Percentiles rank a stretch among this genome's conserved stretches.
Conservation (phyloP, 1,140 invertebrate species). For the Planococcus citri region DNA sequence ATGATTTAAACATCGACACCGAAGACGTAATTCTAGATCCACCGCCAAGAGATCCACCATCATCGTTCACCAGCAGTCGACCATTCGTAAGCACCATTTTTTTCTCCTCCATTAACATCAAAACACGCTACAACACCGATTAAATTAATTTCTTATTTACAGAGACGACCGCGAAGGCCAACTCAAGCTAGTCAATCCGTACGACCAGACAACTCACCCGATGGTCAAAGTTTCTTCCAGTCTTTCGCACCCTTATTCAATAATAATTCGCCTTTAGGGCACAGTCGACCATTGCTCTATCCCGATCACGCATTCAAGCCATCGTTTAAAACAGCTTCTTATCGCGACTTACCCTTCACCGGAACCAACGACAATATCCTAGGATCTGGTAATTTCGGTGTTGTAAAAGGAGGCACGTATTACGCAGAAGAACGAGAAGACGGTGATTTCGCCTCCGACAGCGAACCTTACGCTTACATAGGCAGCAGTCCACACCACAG, state of each 20-base stretch:
- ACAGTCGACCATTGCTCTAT: constrained; percentile 21
- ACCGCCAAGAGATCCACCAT: too few relatives aligned
- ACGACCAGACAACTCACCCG: constrained; percentile 22
- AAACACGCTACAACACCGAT: not conserved
- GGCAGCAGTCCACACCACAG: constrained; percentile 42
- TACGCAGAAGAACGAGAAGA: constrained; percentile 46
- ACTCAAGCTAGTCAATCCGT: not conserved
- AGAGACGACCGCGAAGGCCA: not conserved
- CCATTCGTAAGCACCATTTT: too few relatives aligned
- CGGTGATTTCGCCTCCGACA: constrained; percentile 39
- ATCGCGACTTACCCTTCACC: constrained; percentile 16
- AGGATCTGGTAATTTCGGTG: constrained; percentile 63
- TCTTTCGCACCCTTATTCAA: constrained; percentile 37
- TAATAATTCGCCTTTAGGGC: not conserved
- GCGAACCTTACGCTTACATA: constrained; percentile 29
- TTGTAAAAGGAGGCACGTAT: constrained; percentile 74
- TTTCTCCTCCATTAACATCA: not conserved
- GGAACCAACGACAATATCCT: constrained; percentile 21
- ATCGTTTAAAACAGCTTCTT: constrained; percentile 11
- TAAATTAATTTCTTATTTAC: not conserved
- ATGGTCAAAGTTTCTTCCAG: constrained; percentile 38
- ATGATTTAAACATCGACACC: too few relatives aligned
- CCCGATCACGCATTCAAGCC: not conserved
- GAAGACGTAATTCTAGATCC: too few relatives aligned
- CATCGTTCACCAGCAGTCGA: too few relatives aligned